Evolutionary conservation across 2,888 invertebrate species (phyloP).

Genomic region (Pecten maximus): DNA sequence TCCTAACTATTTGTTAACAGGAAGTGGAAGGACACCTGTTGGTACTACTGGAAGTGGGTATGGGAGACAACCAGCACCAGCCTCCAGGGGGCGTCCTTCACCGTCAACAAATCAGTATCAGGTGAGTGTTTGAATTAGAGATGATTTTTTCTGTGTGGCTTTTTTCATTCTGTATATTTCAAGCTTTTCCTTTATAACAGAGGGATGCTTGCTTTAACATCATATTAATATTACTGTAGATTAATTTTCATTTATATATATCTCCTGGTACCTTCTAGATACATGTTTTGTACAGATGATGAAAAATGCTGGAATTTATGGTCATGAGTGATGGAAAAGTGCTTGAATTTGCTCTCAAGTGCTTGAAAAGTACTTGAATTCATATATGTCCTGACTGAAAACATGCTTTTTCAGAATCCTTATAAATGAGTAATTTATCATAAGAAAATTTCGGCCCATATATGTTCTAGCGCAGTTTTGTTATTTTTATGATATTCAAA

Average conservation of each 20-base stretch:
- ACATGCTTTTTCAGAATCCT: too few species aligned
- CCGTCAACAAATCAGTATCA: conserved; percentile 56
- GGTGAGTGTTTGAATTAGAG: conserved; percentile 52
- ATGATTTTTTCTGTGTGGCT: background rate
- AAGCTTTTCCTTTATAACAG: background rate
- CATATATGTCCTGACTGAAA: too few species aligned
- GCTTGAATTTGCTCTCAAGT: too few species aligned
- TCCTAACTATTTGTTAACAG: conserved; percentile 49
- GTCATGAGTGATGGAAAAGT: too few species aligned
- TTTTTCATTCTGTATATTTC: background rate
- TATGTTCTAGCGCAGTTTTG: too few species aligned
- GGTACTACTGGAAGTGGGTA: conserved; percentile 51
- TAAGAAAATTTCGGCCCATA: too few species aligned
- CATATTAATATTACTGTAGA: background rate
- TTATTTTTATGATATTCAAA: too few species aligned
- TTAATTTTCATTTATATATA: background rate
- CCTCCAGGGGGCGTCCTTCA: conserved; percentile 62
- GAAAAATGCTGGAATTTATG: too few species aligned
- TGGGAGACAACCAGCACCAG: conserved; percentile 50
- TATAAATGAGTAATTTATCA: too few species aligned
- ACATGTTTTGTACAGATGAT: too few species aligned
- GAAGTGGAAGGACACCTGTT: conserved; percentile 53
- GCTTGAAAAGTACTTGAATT: too few species aligned
- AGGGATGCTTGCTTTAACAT: background rate
- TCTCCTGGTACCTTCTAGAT: too few species aligned